These are phyloP conservation scores for Mesocricetus auratus DNA, from an alignment of 2,113 vertebrate genomes.

Conservation along the genomic window DNA sequence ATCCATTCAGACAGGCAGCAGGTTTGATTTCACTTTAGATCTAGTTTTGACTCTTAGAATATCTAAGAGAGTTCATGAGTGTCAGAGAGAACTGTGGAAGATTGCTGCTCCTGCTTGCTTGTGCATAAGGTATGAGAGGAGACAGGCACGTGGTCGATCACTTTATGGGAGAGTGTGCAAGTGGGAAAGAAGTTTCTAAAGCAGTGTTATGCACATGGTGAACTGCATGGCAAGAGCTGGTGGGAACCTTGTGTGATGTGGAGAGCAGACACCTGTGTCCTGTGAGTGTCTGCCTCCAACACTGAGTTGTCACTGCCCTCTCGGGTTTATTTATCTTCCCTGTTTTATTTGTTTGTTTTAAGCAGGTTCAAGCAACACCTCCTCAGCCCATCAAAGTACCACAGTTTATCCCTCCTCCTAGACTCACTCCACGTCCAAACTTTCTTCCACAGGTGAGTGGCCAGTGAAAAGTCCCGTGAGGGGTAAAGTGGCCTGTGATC, in stretches of 20 bases:
- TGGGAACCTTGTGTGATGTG: not conserved
- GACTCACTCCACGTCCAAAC: slow-evolving; percentile 98
- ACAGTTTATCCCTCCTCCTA: slow-evolving; percentile 99
- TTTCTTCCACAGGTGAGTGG: slow-evolving; percentile 97
- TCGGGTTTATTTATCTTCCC: slow-evolving; percentile 81
- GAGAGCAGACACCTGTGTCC: slow-evolving; percentile 10
- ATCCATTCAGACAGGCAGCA: slow-evolving; percentile 38
- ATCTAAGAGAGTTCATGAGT: slow-evolving; percentile 55
- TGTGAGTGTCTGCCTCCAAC: slow-evolving; percentile 61
- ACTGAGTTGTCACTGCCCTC: slow-evolving; percentile 19
- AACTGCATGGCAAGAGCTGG: slow-evolving; percentile 27
- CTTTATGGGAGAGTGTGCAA: not conserved
- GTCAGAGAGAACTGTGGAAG: slow-evolving; percentile 53
- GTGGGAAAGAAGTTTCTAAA: slow-evolving; percentile 25
- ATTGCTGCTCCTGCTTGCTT: slow-evolving; percentile 41
- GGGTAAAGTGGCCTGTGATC: not conserved
- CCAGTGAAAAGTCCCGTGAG: not conserved
- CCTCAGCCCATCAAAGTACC: slow-evolving; percentile 99
- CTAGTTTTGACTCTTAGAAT: slow-evolving; percentile 73
- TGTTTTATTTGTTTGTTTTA: slow-evolving; percentile 56
- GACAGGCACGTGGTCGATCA: slow-evolving; percentile 26
- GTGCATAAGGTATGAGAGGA: not conserved
- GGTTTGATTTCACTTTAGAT: slow-evolving; percentile 67
- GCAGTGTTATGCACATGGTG: slow-evolving; percentile 17
- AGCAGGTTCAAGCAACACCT: slow-evolving; percentile 97